phyloP scores from a whole-genome alignment of 2,797 vertebrate genomes.

The Perodicticus potto region DNA sequence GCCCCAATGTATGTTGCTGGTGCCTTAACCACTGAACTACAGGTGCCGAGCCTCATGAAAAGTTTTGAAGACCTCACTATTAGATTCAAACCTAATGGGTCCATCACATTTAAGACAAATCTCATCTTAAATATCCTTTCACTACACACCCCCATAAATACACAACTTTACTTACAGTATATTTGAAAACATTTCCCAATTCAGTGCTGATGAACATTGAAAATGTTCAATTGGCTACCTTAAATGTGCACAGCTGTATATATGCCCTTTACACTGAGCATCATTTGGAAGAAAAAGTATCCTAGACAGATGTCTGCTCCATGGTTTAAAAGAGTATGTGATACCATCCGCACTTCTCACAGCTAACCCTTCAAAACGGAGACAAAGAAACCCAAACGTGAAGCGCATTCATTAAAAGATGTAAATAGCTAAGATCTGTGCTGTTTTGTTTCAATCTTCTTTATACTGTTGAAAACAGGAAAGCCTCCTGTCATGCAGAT shows the following conservation, averaged over 20 bases:
- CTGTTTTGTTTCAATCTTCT: slow-evolving; percentile 88
- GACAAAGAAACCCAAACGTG: slow-evolving; percentile 87
- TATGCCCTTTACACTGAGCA: slow-evolving; percentile 78
- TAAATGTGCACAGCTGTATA: slow-evolving; percentile 76
- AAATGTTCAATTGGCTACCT: slow-evolving; percentile 75
- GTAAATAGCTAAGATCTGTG: slow-evolving; percentile 87
- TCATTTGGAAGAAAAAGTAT: slow-evolving; percentile 85
- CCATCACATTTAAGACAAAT: not conserved
- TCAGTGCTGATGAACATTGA: slow-evolving; percentile 63
- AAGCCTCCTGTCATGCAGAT: slow-evolving; percentile 87
- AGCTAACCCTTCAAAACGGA: slow-evolving; percentile 87
- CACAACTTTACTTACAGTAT: not conserved
- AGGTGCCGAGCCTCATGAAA: too few species aligned
- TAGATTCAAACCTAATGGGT: slow-evolving; percentile 29
- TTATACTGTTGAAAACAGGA: slow-evolving; percentile 88
- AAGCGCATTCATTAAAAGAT: slow-evolving; percentile 90
- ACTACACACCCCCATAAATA: not conserved
- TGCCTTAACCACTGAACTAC: too few species aligned
- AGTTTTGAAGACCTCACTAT: slow-evolving; percentile 34
- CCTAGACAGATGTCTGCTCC: slow-evolving; percentile 86
- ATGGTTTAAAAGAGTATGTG: slow-evolving; percentile 85
- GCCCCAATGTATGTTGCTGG: too few species aligned
- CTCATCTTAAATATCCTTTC: slow-evolving; percentile 49
- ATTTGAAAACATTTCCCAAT: slow-evolving; percentile 70
- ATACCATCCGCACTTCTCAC: slow-evolving; percentile 87